Evolutionary conservation across 2,888 invertebrate species (phyloP), one percentile per base, ranked within the genome.

Genomic region (Lasioglossum oenotherae): DNA sequence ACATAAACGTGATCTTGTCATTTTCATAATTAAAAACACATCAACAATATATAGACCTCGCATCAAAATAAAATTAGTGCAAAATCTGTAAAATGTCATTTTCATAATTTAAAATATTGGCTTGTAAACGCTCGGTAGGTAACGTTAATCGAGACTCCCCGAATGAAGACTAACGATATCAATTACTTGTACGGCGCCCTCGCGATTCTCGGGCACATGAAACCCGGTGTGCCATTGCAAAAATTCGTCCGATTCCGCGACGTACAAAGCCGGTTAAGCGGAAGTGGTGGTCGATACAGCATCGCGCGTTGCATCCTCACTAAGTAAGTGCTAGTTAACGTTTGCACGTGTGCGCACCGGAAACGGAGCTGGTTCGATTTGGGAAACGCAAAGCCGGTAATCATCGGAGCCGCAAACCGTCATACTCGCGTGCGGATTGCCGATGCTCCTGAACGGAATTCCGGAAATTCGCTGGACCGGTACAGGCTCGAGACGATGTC

Each of bases 311-410:
- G 27, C 80, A 80, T 71, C 78, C 60, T 73, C 81, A 67, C 84
- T 86, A 88, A 87, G 86, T 85, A 89, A 87, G 86, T 86, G 80
- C 82, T 78, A 88, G 88, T 90, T 88, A 89, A 83, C 90, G 82
- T 86, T 23, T 78, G 27, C 67, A 64, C 16, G 78, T 44, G 67
- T 27, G 69, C 31, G 49, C 44, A 60, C 49, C 49, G 53, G 35
- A 41, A 35, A 46, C 8, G 19, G 67, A 23, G 10, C 67, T 1
- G 67, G 19, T 23, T 69, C 38, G 38, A 69, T 38, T 38, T 23
- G 38, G 69, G 69, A 38, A 69, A 69, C 38, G 69, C 69, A 69
- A 69, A 38, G 35, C 69, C 69, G 23, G 35, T 69, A 69, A 69
- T 69, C 69, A 69, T 8, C 38, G 69, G 69, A 23, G 38, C 69